These are phyloP conservation scores for Dromius quadrimaculatus DNA, from an alignment of 2,888 invertebrate genomes.

Conservation along the genomic window DNA sequence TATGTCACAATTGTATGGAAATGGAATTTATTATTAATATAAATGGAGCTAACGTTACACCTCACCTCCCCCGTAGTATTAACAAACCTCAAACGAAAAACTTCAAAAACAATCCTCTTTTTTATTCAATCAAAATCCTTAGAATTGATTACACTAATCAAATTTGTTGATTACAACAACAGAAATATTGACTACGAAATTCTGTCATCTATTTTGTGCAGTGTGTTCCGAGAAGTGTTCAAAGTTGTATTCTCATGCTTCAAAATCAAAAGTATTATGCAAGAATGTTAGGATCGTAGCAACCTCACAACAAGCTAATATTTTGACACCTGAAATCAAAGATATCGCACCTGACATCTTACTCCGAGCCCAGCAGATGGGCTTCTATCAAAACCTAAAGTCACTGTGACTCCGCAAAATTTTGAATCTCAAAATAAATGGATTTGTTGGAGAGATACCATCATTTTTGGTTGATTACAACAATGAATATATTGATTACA, in stretches of 20 bases:
- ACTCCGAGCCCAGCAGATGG: conserved; percentile 20
- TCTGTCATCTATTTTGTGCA: too few relatives aligned
- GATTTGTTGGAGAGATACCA: conserved; percentile 59
- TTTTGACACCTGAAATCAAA: conserved; percentile 48
- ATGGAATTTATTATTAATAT: conserved; percentile 38
- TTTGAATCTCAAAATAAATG: conserved; percentile 66
- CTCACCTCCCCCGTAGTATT: too few relatives aligned
- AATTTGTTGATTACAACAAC: too few relatives aligned
- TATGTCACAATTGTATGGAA: conserved; percentile 40
- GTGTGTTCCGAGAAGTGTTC: too few relatives aligned
- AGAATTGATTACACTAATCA: too few relatives aligned
- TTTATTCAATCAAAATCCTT: too few relatives aligned
- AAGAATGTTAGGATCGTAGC: conserved; percentile 36
- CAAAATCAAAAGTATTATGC: conserved; percentile 32
- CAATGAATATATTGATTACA: too few relatives aligned
- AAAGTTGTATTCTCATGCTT: too few relatives aligned
- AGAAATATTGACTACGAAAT: too few relatives aligned
- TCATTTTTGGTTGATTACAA: conserved; percentile 20
- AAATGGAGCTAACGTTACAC: conserved; percentile 31
- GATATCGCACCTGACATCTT: conserved; percentile 44
- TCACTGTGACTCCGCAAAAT: conserved; percentile 64
- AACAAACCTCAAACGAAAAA: too few relatives aligned
- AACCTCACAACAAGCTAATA: conserved; percentile 38
- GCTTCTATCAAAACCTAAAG: conserved; percentile 39
- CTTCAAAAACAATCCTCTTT: too few relatives aligned